Conservation (phyloP, 2,113 vertebrate genomes). For the Dasyprocta punctata region DNA sequence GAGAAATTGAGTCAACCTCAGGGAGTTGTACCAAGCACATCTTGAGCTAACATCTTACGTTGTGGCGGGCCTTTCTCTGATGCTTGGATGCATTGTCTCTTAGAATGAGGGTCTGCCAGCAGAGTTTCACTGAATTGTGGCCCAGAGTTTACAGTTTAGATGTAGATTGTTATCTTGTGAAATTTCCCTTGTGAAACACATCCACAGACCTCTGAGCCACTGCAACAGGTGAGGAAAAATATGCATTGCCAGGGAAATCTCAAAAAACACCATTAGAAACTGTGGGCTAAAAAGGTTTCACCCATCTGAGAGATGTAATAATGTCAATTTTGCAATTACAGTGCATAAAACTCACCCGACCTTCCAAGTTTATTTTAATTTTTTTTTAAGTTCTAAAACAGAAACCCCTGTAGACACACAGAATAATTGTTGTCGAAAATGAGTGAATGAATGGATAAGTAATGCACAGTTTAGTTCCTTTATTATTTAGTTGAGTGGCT, state of each 20-base stretch:
- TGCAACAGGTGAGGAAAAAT: background rate
- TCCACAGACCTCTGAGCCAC: background rate
- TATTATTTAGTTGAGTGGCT: conserved; percentile 19
- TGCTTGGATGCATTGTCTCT: background rate
- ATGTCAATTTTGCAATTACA: background rate
- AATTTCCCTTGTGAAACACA: background rate
- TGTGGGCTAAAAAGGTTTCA: background rate
- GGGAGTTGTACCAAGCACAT: background rate
- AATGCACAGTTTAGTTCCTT: background rate
- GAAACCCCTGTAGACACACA: background rate
- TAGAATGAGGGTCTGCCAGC: background rate
- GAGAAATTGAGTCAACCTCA: background rate
- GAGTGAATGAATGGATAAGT: background rate
- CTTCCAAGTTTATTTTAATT: background rate
- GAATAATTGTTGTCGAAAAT: background rate
- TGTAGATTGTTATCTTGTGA: background rate
- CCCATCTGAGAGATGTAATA: background rate
- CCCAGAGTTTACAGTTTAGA: background rate
- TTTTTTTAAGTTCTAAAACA: background rate
- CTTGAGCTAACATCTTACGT: background rate
- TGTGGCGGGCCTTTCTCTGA: background rate
- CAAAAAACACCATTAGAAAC: background rate
- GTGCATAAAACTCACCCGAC: background rate
- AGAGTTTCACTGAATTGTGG: background rate
- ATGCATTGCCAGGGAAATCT: background rate